Conservation (phyloP, 2,113 vertebrate genomes). For the Corvus cornix region DNA sequence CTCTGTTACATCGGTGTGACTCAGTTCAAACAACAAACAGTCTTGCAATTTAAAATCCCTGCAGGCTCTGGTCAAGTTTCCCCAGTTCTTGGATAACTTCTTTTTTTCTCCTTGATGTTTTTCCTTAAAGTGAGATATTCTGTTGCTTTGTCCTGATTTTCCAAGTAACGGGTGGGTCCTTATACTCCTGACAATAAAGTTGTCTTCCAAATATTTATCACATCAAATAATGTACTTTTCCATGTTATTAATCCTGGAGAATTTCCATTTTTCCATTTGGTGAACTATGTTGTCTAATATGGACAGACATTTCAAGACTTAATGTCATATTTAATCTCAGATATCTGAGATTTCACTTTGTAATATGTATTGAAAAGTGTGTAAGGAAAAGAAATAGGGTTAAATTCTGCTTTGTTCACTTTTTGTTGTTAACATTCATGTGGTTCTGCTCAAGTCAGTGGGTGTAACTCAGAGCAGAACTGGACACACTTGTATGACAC, state of each 20-base stretch:
- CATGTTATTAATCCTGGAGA: conserved; percentile 49
- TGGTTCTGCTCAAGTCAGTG: not conserved
- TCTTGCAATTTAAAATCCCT: conserved; percentile 55
- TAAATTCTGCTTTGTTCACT: not conserved
- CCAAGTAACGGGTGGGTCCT: conserved; percentile 70
- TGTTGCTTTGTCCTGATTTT: conserved; percentile 64
- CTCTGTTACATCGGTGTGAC: conserved; percentile 60
- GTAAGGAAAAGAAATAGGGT: not conserved
- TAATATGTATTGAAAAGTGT: not conserved
- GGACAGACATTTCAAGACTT: conserved; percentile 16
- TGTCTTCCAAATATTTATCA: conserved; percentile 70
- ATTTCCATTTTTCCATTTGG: conserved; percentile 53
- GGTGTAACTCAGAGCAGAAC: not conserved
- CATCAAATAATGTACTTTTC: conserved; percentile 59
- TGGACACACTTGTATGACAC: not conserved
- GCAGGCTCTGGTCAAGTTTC: conserved; percentile 50
- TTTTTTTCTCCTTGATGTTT: conserved; percentile 60
- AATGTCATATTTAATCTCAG: not conserved
- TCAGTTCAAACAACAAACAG: conserved; percentile 70
- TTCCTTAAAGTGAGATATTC: conserved; percentile 64
- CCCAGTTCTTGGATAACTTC: conserved; percentile 63
- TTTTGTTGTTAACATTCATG: not conserved
- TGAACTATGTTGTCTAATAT: not conserved
- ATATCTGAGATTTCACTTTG: not conserved
- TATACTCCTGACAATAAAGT: conserved; percentile 66